A percentile compares a stretch with the other conserved stretches of the same genome.
Evolutionary conservation across 1,140 invertebrate species (phyloP).

Genomic region (Colletes gigas): DNA sequence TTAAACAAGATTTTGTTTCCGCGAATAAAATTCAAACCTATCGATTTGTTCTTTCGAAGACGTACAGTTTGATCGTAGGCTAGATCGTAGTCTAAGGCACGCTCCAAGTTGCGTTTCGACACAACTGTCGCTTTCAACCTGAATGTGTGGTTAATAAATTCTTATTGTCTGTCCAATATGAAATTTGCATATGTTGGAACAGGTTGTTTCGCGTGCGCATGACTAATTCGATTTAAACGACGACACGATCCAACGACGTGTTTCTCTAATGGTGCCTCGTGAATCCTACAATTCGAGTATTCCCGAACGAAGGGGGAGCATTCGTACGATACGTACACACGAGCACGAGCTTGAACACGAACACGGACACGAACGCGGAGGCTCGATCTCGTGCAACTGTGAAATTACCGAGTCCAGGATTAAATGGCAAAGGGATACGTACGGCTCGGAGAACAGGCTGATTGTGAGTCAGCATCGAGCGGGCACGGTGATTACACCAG

Average conservation of each 20-base stretch:
- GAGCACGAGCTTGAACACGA: not conserved
- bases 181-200: not conserved
- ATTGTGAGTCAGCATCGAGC: slow-evolving; percentile 40
- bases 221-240: slow-evolving; percentile 1
- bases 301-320: not conserved
- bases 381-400: slow-evolving; percentile 6
- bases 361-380: not conserved
- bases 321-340: not conserved
- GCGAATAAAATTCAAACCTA: not conserved
- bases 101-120: too few relatives aligned
- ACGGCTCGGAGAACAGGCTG: slow-evolving; percentile 24
- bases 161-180: not conserved
- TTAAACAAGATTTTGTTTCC: too few relatives aligned
- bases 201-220: not conserved
- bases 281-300: not conserved
- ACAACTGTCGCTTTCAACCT: too few relatives aligned
- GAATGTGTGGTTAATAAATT: too few relatives aligned
- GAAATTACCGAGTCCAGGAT: slow-evolving; percentile 38
- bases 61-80: too few relatives aligned
- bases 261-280: not conserved
- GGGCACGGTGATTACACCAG: slow-evolving; percentile 33
- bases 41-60: too few relatives aligned
- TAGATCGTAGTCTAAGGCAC: too few relatives aligned
- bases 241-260: not conserved
- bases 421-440: slow-evolving; percentile 45